These are phyloP conservation scores for Platysteira castanea DNA, from an alignment of 2,113 vertebrate species.

Conservation along the genomic window DNA sequence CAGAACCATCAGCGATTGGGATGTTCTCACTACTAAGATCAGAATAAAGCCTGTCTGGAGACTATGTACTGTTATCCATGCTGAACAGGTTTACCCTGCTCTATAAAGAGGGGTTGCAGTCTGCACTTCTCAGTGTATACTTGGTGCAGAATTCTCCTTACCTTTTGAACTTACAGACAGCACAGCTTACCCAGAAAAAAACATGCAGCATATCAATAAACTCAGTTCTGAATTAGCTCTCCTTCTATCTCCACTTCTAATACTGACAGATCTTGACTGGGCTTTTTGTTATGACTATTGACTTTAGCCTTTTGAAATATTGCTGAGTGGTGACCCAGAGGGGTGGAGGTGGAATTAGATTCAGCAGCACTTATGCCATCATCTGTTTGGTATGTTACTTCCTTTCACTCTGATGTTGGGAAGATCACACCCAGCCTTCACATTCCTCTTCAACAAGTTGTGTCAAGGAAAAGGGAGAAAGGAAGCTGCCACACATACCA, in stretches of 20 bases:
- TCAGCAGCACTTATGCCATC: constrained; percentile 50
- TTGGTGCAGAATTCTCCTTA: neutral
- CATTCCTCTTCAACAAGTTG: constrained; percentile 72
- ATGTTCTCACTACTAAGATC: neutral
- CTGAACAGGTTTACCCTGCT: constrained; percentile 19
- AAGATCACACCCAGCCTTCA: constrained; percentile 73
- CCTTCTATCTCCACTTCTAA: constrained; percentile 49
- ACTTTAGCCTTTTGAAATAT: constrained; percentile 65
- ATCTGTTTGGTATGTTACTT: constrained; percentile 74
- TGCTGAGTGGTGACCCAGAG: constrained; percentile 58
- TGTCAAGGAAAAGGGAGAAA: constrained; percentile 69
- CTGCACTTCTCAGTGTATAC: neutral
- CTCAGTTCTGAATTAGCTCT: neutral
- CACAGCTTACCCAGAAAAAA: neutral
- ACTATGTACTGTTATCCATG: neutral
- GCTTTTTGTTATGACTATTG: constrained; percentile 45
- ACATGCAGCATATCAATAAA: neutral
- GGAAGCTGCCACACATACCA: constrained; percentile 58
- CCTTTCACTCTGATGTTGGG: constrained; percentile 70
- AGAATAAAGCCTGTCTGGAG: neutral
- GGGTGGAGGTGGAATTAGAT: constrained; percentile 66
- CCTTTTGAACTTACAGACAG: constrained; percentile 9
- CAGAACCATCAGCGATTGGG: neutral
- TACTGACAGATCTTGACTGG: constrained; percentile 11
- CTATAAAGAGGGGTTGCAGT: neutral